phyloP scores from a whole-genome alignment of 2,797 vertebrate genomes.

The Limosa lapponica region DNA sequence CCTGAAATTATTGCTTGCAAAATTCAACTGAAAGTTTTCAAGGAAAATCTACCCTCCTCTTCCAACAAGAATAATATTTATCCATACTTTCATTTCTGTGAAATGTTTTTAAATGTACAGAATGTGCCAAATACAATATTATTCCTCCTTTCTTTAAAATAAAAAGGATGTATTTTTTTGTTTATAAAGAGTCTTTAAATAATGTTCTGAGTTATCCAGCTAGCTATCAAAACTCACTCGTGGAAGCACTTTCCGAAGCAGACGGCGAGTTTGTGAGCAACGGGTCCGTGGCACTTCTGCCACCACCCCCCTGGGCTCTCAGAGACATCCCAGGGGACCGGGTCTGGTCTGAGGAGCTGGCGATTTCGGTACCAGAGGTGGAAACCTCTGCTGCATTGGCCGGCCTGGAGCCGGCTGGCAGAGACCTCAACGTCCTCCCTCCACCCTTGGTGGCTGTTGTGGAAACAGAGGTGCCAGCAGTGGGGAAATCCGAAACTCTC shows the following conservation, averaged over 20 bases:
- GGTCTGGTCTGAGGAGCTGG: neutral
- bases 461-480: conserved; percentile 75
- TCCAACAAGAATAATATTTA: conserved; percentile 71
- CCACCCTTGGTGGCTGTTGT: conserved; percentile 78
- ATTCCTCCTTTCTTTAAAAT: conserved; percentile 66
- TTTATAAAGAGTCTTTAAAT: conserved; percentile 45
- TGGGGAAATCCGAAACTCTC: conserved; percentile 6
- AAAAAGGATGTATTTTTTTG: conserved; percentile 56
- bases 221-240: conserved; percentile 46
- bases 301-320: neutral
- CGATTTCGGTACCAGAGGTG: neutral
- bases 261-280: neutral
- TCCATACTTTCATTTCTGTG: conserved; percentile 60
- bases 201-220: conserved; percentile 2
- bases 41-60: conserved; percentile 37
- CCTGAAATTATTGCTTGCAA: conserved; percentile 40
- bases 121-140: conserved; percentile 65
- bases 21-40: conserved; percentile 49
- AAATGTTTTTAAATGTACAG: conserved; percentile 57
- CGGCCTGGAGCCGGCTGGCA: conserved; percentile 75
- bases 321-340: neutral
- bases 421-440: conserved; percentile 84
- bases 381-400: neutral
- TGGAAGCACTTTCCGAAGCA: neutral
- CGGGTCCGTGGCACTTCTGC: neutral